These are phyloP conservation scores for Scarus forsteni DNA, from an alignment of 2,797 vertebrate genomes.

Conservation along the genomic window DNA sequence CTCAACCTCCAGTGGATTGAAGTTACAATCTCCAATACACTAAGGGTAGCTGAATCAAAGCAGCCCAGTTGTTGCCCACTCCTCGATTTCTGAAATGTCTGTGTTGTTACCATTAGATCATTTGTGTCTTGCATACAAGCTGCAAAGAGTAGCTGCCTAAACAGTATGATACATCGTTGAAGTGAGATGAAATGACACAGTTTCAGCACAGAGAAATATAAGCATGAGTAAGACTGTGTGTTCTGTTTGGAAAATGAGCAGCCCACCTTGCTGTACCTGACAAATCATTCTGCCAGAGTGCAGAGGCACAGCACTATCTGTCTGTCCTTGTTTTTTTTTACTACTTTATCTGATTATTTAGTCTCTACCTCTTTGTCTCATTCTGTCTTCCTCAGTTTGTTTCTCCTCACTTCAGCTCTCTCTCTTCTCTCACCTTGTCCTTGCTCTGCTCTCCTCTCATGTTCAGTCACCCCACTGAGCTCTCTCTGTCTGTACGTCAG, in stretches of 20 bases:
- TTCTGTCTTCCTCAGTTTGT: slow-evolving; percentile 46
- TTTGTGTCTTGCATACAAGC: slow-evolving; percentile 1
- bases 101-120: not conserved
- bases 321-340: slow-evolving; percentile 54
- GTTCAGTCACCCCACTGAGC: slow-evolving; percentile 26
- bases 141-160: slow-evolving; percentile 28
- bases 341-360: slow-evolving; percentile 45
- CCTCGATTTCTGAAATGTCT: too few species aligned
- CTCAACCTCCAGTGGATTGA: too few species aligned
- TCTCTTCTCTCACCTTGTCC: slow-evolving; percentile 31
- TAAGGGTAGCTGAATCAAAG: too few species aligned
- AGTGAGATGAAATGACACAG: slow-evolving; percentile 53
- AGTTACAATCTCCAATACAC: too few species aligned
- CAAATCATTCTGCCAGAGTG: slow-evolving; percentile 67
- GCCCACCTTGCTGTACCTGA: slow-evolving; percentile 38
- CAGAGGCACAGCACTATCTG: slow-evolving; percentile 25
- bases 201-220: slow-evolving; percentile 24
- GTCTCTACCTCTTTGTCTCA: slow-evolving; percentile 46
- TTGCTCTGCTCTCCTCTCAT: slow-evolving; percentile 37
- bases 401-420: slow-evolving; percentile 33
- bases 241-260: slow-evolving; percentile 20
- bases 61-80: too few species aligned
- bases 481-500: slow-evolving; percentile 6
- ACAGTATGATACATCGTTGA: slow-evolving; percentile 64
- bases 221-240: slow-evolving; percentile 4